Base-by-base conservation (phyloP, 2,797 vertebrate species). In the Sorex maritimensis region DNA sequence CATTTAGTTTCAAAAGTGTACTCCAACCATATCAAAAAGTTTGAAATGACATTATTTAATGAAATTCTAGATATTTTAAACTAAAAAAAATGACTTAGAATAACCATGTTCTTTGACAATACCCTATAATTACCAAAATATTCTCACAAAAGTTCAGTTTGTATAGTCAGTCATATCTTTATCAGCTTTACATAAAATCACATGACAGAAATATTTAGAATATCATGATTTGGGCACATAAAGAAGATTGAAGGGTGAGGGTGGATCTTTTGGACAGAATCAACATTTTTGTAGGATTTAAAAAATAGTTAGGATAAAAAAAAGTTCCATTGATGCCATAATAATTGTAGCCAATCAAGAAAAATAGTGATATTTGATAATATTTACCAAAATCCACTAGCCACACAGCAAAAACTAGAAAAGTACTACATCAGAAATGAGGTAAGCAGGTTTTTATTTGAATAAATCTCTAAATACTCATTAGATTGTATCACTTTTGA, bases 1-100 rank as follows among this genome's bases (percentile, higher is more conserved):
- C 0, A 74, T 9, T 88, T 93, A 69, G 77, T 95, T 96, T 80
- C 26, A 83, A 81, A 95, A 55, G 30, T 81, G 49, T 92, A 86
- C 93, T 74, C 24, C 4, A 83, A 69, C 1, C 34, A n/a, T 0
- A 90, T 41, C 0, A 92, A 6, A 19, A 93, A 14, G 12, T 55
- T 89, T 38, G 86, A 95, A 74, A 52, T 1, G 74, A 2, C 1
- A 79, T 23, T 92, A 23, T 77, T 58, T 30, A n/a, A 10, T 61
- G 24, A 63, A 10, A 67, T 63, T 90, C 10, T 26, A 41, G 4
- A 26, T 72, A 69, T 93, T 81, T 81, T 3, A 7, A 84, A 26
- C 17, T 73, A 26, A 67, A 61, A 61, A 73, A 3, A 21, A 88
- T 81, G 2, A 12, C 13, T 0, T 84, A 23, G 24, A 4, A 6